Evolutionary conservation across 2,797 vertebrate species (phyloP).

Genomic region (Rhinoraja longicauda): DNA sequence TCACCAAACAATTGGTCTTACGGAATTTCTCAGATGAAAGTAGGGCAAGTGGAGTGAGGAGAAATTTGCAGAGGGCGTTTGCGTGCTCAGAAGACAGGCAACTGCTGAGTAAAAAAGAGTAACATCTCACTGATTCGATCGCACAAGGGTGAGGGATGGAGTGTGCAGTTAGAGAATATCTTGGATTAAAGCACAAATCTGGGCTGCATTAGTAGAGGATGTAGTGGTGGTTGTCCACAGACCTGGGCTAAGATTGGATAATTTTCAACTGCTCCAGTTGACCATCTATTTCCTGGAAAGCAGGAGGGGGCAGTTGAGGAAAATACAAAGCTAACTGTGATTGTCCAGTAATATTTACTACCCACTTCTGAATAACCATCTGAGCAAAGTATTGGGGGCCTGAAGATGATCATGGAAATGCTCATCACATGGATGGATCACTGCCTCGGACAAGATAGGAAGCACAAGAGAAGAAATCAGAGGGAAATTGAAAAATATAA

Average conservation of each 20-base stretch:
- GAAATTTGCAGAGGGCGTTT: background rate
- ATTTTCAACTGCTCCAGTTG: background rate
- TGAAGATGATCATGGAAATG: background rate
- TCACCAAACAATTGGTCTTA: background rate
- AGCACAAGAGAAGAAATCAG: background rate
- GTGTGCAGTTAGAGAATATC: background rate
- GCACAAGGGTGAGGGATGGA: background rate
- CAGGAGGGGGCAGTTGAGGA: background rate
- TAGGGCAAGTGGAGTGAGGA: background rate
- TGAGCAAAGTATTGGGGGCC: background rate
- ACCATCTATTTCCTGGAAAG: background rate
- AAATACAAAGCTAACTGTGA: background rate
- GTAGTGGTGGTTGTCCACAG: background rate
- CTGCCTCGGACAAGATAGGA: background rate
- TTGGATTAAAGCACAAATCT: background rate
- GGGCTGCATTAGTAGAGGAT: background rate
- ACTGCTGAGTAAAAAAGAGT: background rate
- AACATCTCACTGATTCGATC: background rate
- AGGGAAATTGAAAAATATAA: background rate
- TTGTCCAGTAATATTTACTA: background rate
- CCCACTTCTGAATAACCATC: background rate
- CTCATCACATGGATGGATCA: constrained; percentile 8
- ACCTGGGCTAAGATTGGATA: background rate
- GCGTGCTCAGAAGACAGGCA: background rate
- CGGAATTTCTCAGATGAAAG: background rate